Evolutionary conservation across 1,140 invertebrate species (phyloP), one percentile per base, ranked within the genome.

Genomic region (Drosophila kepulauana): DNA sequence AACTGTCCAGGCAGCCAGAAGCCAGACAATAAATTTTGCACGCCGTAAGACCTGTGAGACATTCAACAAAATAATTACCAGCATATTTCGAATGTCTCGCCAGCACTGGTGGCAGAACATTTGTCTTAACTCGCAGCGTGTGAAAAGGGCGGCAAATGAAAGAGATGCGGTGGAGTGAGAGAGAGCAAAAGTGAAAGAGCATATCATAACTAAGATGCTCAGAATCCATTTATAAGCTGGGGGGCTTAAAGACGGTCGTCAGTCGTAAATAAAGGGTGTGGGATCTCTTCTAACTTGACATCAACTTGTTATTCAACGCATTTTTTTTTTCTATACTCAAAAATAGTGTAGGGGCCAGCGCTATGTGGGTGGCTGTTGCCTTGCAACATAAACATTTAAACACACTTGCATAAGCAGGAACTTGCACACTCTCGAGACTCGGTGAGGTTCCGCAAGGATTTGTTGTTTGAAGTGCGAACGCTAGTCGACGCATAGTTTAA

Each of bases 31-130:
- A 87, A 87, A 87, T 87, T 82, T 62, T 70, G 33, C 43, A 74
- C 65, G 35, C 49, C 38, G 25, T 87, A 80, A 88, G 82, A 88
- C 84, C 84, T 87, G 69, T 68, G 73, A 74, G 82, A 86, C 84
- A 87, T 82, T 79, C 72, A 87, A 80, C 82, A 82, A 87, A 87
- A 87, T 87, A 87, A 87, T 87, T 87, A 88, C 82, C 82, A 87
- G 82, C 82, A 87, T 87, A 87, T 87, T 87, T 87, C 77, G 84
- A 88, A 80, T 82, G 80, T 78, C 72, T 79, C 71, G 65, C 75
- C 62, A 64, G 78, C 38, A 45, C 62, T 61, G 52, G 38, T 51
- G 56, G 15, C 56, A 62, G 30, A 59, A 68, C 65, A 85, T 85
- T 85, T 85, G 78, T 85, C 82, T 86, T 72, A 41, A 59, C 16